Evolutionary conservation across 2,888 invertebrate species (phyloP), one percentile per base, ranked within the genome.

Genomic region (Siphlonurus alternatus): DNA sequence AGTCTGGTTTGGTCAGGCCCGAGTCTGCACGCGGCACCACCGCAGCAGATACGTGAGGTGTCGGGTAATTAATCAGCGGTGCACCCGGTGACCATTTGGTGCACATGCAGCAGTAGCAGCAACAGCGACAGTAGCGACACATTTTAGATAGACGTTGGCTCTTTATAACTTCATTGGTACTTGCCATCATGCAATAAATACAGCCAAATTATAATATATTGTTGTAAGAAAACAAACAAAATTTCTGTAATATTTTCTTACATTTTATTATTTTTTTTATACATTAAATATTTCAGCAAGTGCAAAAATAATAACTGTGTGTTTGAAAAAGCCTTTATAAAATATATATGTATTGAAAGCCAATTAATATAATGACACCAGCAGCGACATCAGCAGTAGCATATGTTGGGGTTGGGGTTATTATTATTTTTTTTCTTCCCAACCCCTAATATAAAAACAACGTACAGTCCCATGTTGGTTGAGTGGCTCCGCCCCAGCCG

Each of bases 401-500:
- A 38, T 38, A 10, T 38, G 5, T 38, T 38, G 38, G 7, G 38
- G n/a, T n/a, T n/a, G 38, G 38, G 38, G 5, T 10, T 38, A 38
- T 38, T 38, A 38, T 38, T 38, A 38, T 38, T 38, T 38, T 10
- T n/a, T n/a, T n/a, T 38, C 5, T 38, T 10, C 38, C 38, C 38
- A 5, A 38, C 15, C 15, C 5, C 15, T 38, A 38, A 10, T 38
- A 38, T 38, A 38, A 38, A 38, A 10, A 38, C 38, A 38, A 66
- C 67, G 61, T 67, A 67, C 67, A 67, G 64, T 59, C 67, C 67
- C 67, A 67, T 67, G 61, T 67, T 66, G n/a, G 66, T 63, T 2
- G 66, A 66, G 62, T 66, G 62, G 61, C 65, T 61, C 22, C 68
- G 67, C 63, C 84, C 79, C 75, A 83, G 79, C 73, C 83, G 81